Evolutionary conservation across 1,140 invertebrate species (phyloP), one percentile per base, ranked within the genome.

Genomic region (Proales similis): DNA sequence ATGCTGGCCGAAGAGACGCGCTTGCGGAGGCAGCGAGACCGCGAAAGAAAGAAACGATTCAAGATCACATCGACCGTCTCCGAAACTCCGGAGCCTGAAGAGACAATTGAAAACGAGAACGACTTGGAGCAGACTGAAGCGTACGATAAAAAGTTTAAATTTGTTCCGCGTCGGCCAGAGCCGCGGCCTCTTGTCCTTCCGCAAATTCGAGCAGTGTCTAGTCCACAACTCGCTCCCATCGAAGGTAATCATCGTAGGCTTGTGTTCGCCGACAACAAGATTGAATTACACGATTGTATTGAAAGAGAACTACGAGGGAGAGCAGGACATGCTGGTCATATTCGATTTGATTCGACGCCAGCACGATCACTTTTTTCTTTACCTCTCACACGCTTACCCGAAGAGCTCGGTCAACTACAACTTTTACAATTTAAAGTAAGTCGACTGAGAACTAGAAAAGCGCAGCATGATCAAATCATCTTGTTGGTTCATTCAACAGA

Each of bases 371-470:
- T 63, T 64, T 45, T 64, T 60, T 61, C 19, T 64, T 1, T 64
- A 64, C 43, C 26, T 64, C 3, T 27, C 51, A 12, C 63, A 64
- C 29, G 29, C 29, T 46, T 43, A 45, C 29, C 11, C 63, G 9
- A 61, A 61, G 43, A 60, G 22, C 38, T 45, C 38, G 2, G 48
- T 36, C 20, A 24, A 61, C 20, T 46, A 64, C 29, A 53, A 61
- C 39, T 64, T 61, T 46, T 64, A 64, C 48, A 64, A 64, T 61
- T 32, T 53, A 17, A 43, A 49, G 48, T 63, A 29, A 38, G 30
- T 36, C 14, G 29, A 1, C 19, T 51, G 22, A 22, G 7, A 29
- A 20, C 22, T 20, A 12, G 5, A 12, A 9, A 14, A 3, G 32
- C 9, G 32, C 17, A 24, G 22, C 27, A 12, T 12, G 0, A 33